Base-by-base conservation (phyloP, 2,113 vertebrate genomes). In the Probosciger aterrimus region DNA sequence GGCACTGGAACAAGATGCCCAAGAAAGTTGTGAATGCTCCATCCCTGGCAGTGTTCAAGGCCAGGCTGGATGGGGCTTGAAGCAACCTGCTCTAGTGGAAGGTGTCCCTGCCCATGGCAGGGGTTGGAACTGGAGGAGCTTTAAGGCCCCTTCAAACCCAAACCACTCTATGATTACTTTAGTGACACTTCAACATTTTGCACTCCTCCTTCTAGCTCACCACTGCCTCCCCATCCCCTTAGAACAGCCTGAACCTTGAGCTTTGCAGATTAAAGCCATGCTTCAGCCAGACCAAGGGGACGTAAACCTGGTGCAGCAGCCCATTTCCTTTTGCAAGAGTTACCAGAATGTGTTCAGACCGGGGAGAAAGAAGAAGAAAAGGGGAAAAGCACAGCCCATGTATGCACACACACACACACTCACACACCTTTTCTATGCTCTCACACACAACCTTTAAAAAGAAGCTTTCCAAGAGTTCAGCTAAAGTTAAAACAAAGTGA, bases 381-480 rank as follows among this genome's bases (percentile, higher is more conserved):
- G 39, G 37, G 23, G 7, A 37, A 49, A 14, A 47, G 14, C 18
- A 27, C 43, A 43, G 4, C 2, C 37, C 5, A 0, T 4, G 27
- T 15, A 10, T 17, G 4, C 2, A 1, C 16, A 10, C 19, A 19
- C 63, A 49, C 15, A 8, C 17, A 10, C 71, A 46, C 39, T 30
- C 33, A 1, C 37, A 19, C 85, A 92, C 95, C 90, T 96, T 92
- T 90, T 14, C 74, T 82, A 4, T 0, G 14, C 41, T 60, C 59
- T 65, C 30, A 35, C 46, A 52, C 13, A 0, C 33, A 41, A 35
- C 31, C 53, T 76, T 73, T 73, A n/a, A 52, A 76, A 82, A 44
- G 86, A 88, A 94, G 86, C 33, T 95, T 95, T 97, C 88, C 93
- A n/a, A 68, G 88, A 78, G 93, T 81, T 96, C 80, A 93, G 82